Base-by-base conservation (phyloP, 2,888 invertebrate genomes). In the Callimorpha dominula region DNA sequence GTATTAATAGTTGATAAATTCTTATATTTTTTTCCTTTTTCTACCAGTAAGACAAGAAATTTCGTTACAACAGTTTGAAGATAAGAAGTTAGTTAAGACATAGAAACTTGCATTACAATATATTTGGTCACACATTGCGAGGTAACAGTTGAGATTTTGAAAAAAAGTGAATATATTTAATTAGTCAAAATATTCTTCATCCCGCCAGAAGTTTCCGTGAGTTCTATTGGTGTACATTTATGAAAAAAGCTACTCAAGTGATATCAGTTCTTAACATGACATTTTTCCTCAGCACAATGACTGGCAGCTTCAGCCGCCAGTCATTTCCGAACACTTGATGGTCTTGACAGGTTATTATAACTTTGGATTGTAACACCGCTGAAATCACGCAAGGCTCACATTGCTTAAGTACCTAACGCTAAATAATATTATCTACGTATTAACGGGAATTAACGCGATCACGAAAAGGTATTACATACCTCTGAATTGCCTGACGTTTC, bases 281-380 rank as follows among this genome's bases (percentile, higher is more conserved):
- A 31, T 42, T 66, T 64, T 40, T 49, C 6, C 43, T 68, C 63
- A 4, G 20, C 42, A 49, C n/a, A 68, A 72, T 72, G 68, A 68
- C 65, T 42, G 68, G 64, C 68, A 65, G 64, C 43, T 65, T 14
- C 62, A 74, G 60, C 68, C 66, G 64, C 71, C 12, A 65, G 67
- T 81, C 79, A 80, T 50, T 76, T 82, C 71, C 65, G 60, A 1
- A 74, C 62, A 62, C 65, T 73, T 70, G 65, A 74, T 49, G 74
- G 49, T 71, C 63, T 62, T 43, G 78, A 52, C 74, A 74, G 71
- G 72, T 68, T 72, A 81, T 79, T 81, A 71, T 65, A 74, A 50
- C 62, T 52, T 70, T 50, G 64, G 60, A 68, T 64, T 62, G 46
- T 42, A 49, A 73, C n/a, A 12, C 20, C 31, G 50, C 14, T 40